Conservation (phyloP, 2,113 vertebrate species). For the Spheniscus mendiculus region DNA sequence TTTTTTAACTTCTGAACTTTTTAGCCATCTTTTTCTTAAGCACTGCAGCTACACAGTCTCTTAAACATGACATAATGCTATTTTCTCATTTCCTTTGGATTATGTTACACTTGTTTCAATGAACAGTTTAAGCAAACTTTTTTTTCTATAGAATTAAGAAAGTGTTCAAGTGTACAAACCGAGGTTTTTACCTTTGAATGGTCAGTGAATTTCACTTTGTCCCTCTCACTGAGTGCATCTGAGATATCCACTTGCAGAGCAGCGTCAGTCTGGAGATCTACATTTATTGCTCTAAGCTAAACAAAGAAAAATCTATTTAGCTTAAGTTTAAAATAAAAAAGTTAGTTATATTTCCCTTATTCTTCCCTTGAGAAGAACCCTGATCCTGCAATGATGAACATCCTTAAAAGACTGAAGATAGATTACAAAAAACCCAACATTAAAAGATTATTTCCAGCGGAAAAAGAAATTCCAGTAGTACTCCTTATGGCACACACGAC, state of each 20-base stretch:
- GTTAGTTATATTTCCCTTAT: neutral
- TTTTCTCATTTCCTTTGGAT: neutral
- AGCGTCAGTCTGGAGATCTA: conserved; percentile 95
- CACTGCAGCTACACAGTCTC: neutral
- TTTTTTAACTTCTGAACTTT: neutral
- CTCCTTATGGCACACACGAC: neutral
- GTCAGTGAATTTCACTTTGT: conserved; percentile 99
- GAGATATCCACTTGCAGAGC: conserved; percentile 98
- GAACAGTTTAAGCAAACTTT: neutral
- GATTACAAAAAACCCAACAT: neutral
- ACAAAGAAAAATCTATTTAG: conserved; percentile 53
- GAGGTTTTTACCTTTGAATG: conserved; percentile 91
- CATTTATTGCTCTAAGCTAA: conserved; percentile 93
- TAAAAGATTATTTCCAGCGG: neutral
- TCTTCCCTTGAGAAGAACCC: neutral
- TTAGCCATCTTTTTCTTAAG: neutral
- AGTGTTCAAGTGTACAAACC: neutral
- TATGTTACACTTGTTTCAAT: neutral
- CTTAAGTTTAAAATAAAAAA: neutral
- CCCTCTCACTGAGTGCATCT: conserved; percentile 95
- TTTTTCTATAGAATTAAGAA: neutral
- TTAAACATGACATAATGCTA: neutral
- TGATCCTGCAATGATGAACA: neutral
- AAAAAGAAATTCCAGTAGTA: neutral
- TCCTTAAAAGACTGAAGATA: neutral